phyloP scores from a whole-genome alignment of 2,797 vertebrate species.

The Danio kyathit region DNA sequence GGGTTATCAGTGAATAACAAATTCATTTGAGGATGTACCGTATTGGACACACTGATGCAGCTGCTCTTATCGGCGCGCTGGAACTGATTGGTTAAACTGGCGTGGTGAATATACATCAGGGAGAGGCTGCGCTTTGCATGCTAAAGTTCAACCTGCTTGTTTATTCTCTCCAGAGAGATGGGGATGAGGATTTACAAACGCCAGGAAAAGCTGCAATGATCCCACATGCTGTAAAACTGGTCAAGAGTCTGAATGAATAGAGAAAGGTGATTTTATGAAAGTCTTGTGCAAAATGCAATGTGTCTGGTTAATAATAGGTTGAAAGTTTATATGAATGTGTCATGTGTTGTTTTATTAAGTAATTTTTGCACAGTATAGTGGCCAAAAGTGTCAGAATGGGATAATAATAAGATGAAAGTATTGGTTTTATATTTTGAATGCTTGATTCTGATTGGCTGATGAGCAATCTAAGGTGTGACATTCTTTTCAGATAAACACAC shows the following conservation, averaged over 20 bases:
- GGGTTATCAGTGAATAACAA: constrained; percentile 72
- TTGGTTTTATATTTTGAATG: too few species aligned
- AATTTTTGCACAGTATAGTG: too few species aligned
- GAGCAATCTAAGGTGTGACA: too few species aligned
- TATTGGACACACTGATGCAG: constrained; percentile 60
- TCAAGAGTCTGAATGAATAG: constrained; percentile 34
- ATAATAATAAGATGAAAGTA: too few species aligned
- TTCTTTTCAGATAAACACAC: too few species aligned
- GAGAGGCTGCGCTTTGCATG: constrained; percentile 53
- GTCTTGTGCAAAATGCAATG: too few species aligned
- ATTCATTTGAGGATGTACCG: constrained; percentile 71
- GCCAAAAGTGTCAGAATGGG: too few species aligned
- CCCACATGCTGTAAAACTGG: constrained; percentile 35
- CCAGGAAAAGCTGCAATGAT: constrained; percentile 54
- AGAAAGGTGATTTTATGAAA: too few species aligned
- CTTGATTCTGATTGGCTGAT: too few species aligned
- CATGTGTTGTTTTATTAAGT: too few species aligned
- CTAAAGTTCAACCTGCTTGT: constrained; percentile 54
- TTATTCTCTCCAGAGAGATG: constrained; percentile 62
- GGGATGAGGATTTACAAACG: constrained; percentile 51
- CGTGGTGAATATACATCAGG: constrained; percentile 65
- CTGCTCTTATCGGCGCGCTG: constrained; percentile 59
- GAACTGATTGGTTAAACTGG: constrained; percentile 72
- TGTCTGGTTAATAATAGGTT: too few species aligned
- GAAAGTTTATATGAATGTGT: too few species aligned